phyloP scores from a whole-genome alignment of 2,113 vertebrate genomes.

The Peromyscus leucopus region DNA sequence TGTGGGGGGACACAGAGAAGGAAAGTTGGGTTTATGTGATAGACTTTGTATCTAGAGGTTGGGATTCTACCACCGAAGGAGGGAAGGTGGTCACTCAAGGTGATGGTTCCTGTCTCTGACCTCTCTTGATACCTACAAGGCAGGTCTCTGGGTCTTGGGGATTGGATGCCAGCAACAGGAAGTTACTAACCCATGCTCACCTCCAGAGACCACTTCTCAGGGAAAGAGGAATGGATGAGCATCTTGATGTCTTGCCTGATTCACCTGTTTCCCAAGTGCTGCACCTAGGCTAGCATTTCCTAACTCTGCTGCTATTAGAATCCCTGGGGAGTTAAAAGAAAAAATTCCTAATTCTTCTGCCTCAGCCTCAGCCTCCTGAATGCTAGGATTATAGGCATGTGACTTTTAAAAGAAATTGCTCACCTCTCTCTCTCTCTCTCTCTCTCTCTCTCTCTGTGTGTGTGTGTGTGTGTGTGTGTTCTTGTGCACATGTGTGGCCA shows the following conservation, averaged over 20 bases:
- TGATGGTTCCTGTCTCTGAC: not conserved
- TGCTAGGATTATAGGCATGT: not conserved
- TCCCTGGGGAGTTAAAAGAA: not conserved
- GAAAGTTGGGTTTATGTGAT: not conserved
- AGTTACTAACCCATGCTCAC: not conserved
- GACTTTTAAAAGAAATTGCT: not conserved
- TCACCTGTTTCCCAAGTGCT: not conserved
- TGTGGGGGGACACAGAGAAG: not conserved
- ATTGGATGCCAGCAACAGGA: not conserved
- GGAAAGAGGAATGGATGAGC: not conserved
- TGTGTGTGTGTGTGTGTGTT: not conserved
- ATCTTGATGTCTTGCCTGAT: not conserved
- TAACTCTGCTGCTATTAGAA: not conserved
- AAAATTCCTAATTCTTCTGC: not conserved
- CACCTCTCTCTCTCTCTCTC: not conserved
- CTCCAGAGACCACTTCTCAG: not conserved
- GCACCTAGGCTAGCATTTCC: not conserved
- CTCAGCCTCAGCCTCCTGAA: not conserved
- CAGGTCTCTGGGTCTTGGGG: not conserved
- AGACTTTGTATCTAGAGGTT: not conserved
- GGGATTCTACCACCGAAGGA: not conserved
- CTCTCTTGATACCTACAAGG: not conserved
- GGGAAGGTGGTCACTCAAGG: not conserved
- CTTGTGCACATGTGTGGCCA: not conserved
- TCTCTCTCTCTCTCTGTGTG: too few relatives aligned